A percentile compares a stretch with the other conserved stretches of the same genome.
These are phyloP conservation scores for Glossophaga mutica DNA, from an alignment of 2,797 vertebrate genomes.

Conservation along the genomic window DNA sequence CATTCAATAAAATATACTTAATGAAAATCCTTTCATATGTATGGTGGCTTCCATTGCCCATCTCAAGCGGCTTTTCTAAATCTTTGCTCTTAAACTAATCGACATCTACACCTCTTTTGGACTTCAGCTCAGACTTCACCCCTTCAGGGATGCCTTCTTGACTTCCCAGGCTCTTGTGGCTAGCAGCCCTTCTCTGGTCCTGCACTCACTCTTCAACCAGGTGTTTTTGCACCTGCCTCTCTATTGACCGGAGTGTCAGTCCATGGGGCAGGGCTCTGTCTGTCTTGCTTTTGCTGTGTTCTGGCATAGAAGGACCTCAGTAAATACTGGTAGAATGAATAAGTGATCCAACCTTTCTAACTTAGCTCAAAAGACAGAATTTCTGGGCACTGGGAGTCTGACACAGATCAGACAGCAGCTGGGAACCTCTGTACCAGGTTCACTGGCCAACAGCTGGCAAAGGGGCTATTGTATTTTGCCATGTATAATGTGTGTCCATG, in stretches of 20 bases:
- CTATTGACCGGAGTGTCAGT: background rate
- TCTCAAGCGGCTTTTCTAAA: background rate
- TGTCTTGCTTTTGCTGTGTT: background rate
- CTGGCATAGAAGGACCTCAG: background rate
- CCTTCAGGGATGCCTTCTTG: background rate
- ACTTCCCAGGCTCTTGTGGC: background rate
- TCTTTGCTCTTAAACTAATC: background rate
- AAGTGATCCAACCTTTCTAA: background rate
- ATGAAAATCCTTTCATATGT: too few species aligned
- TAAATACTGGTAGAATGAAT: background rate
- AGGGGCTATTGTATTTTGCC: background rate
- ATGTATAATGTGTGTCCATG: too few species aligned
- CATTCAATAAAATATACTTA: too few species aligned
- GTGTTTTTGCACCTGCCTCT: background rate
- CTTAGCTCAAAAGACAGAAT: background rate
- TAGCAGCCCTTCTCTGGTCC: background rate
- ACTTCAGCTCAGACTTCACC: background rate
- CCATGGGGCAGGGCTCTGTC: background rate
- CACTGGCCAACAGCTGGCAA: background rate
- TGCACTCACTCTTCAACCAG: background rate
- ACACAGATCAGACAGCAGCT: background rate
- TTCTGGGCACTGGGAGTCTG: background rate
- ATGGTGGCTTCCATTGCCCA: background rate
- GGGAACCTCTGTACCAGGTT: background rate
- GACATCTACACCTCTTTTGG: background rate